Evolutionary conservation across 1,140 invertebrate species (phyloP), one percentile per base, ranked within the genome.

Genomic region (Andricus grossulariae): DNA sequence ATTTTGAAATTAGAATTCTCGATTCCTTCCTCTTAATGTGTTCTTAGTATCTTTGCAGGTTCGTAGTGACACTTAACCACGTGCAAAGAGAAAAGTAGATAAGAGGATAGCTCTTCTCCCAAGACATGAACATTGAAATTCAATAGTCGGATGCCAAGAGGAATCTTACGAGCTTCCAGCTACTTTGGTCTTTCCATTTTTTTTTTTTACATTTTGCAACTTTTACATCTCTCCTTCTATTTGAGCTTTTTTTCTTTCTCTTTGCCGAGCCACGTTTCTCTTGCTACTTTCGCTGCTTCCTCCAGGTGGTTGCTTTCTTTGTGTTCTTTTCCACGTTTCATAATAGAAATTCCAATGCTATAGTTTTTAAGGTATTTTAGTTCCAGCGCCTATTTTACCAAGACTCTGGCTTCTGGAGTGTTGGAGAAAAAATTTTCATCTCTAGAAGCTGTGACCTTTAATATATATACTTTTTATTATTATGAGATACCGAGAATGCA

Each of bases 81-180:
- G 76, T 77, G 74, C 52, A 76, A 50, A 77, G 75, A 78, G 81
- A 72, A 82, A 80, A 82, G 75, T 74, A 74, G 79, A 75, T 78
- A 78, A 60, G 72, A 72, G 79, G 76, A 78, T 82, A 82, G 66
- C 25, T 32, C 73, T 77, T 79, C 73, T 79, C 73, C 74, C 25
- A 32, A 32, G 25, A 32, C 25, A 32, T 32, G 25, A 32, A 81
- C 83, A 84, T 83, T 82, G 83, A 85, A 85, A 84, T 83, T 85
- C 83, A 83, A 85, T 85, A 84, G 84, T 81, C 79, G 80, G 75
- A 71, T 72, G 75, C 74, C 80, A 84, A 78, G 80, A 80, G 76
- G 76, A 84, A 83, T 82, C 80, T 76, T 77, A 74, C 76, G 70
- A 80, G 74, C 76, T 78, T 71, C 57, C 75, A 83, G 77, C 79